These are phyloP conservation scores for Malacoraja senta DNA, from an alignment of 2,797 vertebrate species.

Conservation along the genomic window DNA sequence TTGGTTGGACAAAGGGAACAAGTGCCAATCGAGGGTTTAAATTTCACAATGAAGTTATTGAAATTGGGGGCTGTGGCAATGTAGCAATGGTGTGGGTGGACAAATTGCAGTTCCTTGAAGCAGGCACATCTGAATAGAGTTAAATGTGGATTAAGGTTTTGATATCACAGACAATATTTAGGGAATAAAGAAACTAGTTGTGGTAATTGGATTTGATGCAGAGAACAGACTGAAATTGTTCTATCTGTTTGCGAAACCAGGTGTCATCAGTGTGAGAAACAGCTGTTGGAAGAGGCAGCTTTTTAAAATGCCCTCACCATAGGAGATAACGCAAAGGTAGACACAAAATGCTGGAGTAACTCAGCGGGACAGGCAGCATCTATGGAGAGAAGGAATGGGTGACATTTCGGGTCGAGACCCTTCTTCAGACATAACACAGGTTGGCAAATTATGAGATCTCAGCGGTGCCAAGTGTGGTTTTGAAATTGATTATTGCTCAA, in stretches of 20 bases:
- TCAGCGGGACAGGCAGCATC: no score
- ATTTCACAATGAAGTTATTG: background rate
- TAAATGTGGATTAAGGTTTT: background rate
- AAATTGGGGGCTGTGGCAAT: background rate
- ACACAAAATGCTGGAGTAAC: no score
- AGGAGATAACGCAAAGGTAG: no score
- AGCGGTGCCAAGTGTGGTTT: background rate
- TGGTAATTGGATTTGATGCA: background rate
- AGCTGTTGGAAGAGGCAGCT: background rate
- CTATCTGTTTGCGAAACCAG: background rate
- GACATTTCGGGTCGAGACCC: no score
- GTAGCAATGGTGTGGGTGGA: background rate
- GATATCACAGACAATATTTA: background rate
- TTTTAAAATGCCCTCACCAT: no score
- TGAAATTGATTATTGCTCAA: background rate
- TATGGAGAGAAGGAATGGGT: no score
- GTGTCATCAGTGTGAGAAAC: background rate
- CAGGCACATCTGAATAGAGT: background rate
- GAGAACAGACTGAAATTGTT: background rate
- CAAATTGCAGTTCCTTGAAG: background rate
- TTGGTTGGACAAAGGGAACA: background rate
- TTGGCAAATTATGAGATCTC: background rate
- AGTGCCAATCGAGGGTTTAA: background rate
- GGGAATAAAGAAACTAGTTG: background rate
- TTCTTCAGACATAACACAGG: no score